Evolutionary conservation across 2,888 invertebrate genomes (phyloP), one percentile per base, ranked within the genome.

Genomic region (Trissonchulus latispiculum): DNA sequence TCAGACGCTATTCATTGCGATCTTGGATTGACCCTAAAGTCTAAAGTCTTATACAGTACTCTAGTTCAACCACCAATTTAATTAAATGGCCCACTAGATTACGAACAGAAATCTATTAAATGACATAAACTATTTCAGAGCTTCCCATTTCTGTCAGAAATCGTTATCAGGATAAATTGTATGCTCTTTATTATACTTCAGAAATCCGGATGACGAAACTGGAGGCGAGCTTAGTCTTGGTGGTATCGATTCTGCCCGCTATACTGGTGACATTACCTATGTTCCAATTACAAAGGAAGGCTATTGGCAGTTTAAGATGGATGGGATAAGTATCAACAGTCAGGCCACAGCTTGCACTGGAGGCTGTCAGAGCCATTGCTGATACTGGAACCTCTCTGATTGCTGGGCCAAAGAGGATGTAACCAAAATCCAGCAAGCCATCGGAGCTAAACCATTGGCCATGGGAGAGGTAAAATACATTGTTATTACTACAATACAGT

Each of bases 241-340:
- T 79, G 99, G 97, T 29, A 93, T 93, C 3, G 97, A 99, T 87
- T 90, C 93, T 0, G 87, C 89, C 75, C 90, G 94, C 84, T 97
- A 93, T 85, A 87, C 86, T 73, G 95, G 94, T 33, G 89, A 91
- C 78, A 91, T 99, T 84, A 92, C 92, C 1, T 95, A 95, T 84
- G 87, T 93, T 77, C 89, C 91, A 1, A 91, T 99, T 0, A 88
- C 89, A 77, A 88, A 89, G 76, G 88, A 93, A 85, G 91, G 91
- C 73, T 99, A 99, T 86, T 99, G 99, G 99, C 95, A 97, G 87
- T 92, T 99, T 85, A 88, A 87, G 83, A 91, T 99, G 92, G 93
- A 95, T 83, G 85, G 85, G 67, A 76, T 82, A 2, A 15, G 48
- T 48, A 48, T 8, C 29, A 3, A n/a, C 2, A n/a, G 23, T 71